A percentile compares a stretch with the other conserved stretches of the same genome.
phyloP scores from a whole-genome alignment of 2,113 vertebrate genomes.

The Cyanocitta stelleri region DNA sequence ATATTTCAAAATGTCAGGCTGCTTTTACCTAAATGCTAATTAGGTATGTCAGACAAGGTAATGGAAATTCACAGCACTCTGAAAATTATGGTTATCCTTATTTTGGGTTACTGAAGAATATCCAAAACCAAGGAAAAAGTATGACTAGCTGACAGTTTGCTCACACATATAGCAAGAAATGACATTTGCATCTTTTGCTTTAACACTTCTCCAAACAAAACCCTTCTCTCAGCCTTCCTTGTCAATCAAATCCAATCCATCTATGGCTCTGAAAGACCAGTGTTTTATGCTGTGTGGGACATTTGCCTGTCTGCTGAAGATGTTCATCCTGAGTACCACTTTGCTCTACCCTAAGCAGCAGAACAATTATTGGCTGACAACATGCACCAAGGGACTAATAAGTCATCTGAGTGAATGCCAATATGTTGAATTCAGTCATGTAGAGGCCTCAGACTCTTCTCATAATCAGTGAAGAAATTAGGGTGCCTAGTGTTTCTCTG shows the following conservation, averaged over 20 bases:
- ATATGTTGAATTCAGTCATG: neutral
- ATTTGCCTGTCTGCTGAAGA: neutral
- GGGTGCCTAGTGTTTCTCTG: neutral
- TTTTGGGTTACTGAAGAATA: neutral
- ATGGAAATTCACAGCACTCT: neutral
- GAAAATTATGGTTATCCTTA: neutral
- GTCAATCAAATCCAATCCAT: neutral
- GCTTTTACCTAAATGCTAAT: neutral
- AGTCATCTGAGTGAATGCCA: neutral
- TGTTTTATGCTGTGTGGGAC: neutral
- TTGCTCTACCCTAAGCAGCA: neutral
- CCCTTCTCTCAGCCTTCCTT: neutral
- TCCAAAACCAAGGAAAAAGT: neutral
- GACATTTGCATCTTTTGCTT: neutral
- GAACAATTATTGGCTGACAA: neutral
- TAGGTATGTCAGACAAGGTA: neutral
- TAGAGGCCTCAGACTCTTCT: neutral
- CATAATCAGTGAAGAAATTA: neutral
- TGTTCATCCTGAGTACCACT: neutral
- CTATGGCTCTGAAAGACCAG: neutral
- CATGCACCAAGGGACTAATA: neutral
- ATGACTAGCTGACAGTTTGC: neutral
- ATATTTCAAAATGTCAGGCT: neutral
- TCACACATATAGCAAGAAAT: neutral
- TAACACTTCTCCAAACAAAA: neutral